A percentile compares a stretch with the other conserved stretches of the same genome.
Conservation (phyloP, 1,140 invertebrate species). For the Bombus cullumanus region DNA sequence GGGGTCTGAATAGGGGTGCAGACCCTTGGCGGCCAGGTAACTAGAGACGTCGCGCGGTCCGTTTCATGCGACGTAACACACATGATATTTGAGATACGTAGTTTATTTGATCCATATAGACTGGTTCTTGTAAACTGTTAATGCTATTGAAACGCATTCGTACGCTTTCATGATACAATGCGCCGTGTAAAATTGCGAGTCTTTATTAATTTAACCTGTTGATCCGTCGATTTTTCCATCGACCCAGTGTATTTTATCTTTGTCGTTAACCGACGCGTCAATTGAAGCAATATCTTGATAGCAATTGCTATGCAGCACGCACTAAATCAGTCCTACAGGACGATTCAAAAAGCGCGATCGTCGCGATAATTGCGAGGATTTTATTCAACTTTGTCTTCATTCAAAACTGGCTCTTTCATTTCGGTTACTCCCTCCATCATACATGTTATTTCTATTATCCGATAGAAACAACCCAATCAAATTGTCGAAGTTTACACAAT, state of each 20-base stretch:
- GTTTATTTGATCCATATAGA: no score
- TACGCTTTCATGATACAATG: not conserved
- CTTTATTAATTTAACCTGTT: not conserved
- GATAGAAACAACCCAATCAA: no score
- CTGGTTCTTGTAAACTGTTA: no score
- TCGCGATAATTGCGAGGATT: not conserved
- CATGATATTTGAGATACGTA: no score
- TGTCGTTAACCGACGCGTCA: not conserved
- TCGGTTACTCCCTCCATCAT: no score
- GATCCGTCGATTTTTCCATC: not conserved
- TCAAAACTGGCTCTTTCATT: not conserved
- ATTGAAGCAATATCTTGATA: slow-evolving; percentile 15
- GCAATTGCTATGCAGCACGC: not conserved
- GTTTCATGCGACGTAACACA: no score
- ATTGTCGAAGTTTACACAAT: not conserved
- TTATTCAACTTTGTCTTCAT: not conserved
- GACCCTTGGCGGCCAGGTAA: no score
- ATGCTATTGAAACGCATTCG: not conserved
- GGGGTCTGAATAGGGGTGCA: no score
- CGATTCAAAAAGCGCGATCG: not conserved
- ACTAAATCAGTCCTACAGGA: not conserved
- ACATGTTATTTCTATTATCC: not conserved
- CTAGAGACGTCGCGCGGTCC: no score
- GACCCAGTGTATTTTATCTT: not conserved
- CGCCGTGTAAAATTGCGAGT: no score